A percentile compares a stretch with the other conserved stretches of the same genome.
Conservation (phyloP, 1,140 invertebrate species). For the Bombyx mandarina region DNA sequence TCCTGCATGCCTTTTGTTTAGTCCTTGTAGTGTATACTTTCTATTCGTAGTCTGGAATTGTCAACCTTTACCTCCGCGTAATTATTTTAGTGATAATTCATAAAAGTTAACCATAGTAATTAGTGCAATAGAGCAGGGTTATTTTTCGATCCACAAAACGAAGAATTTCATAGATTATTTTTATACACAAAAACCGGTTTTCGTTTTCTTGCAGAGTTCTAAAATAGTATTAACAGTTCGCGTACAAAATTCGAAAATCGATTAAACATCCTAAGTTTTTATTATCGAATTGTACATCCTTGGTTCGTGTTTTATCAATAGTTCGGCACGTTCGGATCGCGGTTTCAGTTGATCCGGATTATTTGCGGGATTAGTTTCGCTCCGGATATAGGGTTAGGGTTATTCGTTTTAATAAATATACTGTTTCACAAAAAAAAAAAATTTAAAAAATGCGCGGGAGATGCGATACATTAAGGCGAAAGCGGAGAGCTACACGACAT, state of each 20-base stretch:
- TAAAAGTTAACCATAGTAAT: slow-evolving; percentile 67
- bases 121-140: slow-evolving; percentile 71
- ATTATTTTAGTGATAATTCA: slow-evolving; percentile 69
- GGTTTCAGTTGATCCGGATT: slow-evolving; percentile 50
- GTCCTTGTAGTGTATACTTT: slow-evolving; percentile 23
- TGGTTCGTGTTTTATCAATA: slow-evolving; percentile 38
- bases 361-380: slow-evolving; percentile 18
- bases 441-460: no score
- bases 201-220: slow-evolving; percentile 57
- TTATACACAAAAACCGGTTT: slow-evolving; percentile 68
- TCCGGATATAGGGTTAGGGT: slow-evolving; percentile 64
- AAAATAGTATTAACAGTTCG: slow-evolving; percentile 47
- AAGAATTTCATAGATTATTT: slow-evolving; percentile 63
- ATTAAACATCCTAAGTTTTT: slow-evolving; percentile 53
- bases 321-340: slow-evolving; percentile 59
- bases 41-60: slow-evolving; percentile 47
- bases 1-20: slow-evolving; percentile 21
- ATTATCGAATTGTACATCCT: slow-evolving; percentile 58
- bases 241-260: slow-evolving; percentile 57
- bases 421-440: slow-evolving; percentile 31
- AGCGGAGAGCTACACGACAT: no score
- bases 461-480: no score
- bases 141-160: slow-evolving; percentile 68
- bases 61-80: slow-evolving; percentile 66
- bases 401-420: slow-evolving; percentile 64